Percentiles rank a stretch among this genome's conserved stretches.
Evolutionary conservation across 2,113 vertebrate genomes (phyloP).

Genomic region (Lophura nycthemera): DNA sequence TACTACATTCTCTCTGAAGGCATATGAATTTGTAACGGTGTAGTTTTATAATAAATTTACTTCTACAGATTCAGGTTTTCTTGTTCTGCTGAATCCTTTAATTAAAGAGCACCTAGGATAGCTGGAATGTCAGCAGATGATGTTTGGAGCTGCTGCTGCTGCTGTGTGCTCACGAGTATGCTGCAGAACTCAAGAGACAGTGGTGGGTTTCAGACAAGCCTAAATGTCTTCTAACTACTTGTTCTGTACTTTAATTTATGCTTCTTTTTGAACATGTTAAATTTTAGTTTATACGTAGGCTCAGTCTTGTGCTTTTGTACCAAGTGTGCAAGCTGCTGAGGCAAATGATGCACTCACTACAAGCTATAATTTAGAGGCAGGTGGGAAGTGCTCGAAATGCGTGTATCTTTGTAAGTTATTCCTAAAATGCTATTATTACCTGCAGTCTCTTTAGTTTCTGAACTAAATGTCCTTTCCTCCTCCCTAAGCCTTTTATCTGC

Average conservation of each 20-base stretch:
- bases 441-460: background rate
- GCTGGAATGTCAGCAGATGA: background rate
- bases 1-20: background rate
- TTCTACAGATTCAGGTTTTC: background rate
- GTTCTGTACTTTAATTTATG: conserved; percentile 7
- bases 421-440: conserved; percentile 23
- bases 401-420: background rate
- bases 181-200: conserved; percentile 18
- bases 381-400: conserved; percentile 20
- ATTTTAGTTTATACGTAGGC: background rate
- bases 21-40: background rate
- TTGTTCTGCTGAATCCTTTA: background rate
- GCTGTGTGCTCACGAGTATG: background rate
- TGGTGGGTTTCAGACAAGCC: background rate
- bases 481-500: background rate
- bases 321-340: background rate
- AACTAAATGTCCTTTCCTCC: background rate
- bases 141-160: background rate
- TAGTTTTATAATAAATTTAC: background rate
- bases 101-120: background rate
- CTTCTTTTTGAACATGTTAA: background rate
- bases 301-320: conserved; percentile 7
- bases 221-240: background rate
- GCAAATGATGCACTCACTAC: background rate
- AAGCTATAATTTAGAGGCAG: conserved; percentile 39